Evolutionary conservation across 2,888 invertebrate genomes (phyloP).

Genomic region (Mesoligia furuncula): DNA sequence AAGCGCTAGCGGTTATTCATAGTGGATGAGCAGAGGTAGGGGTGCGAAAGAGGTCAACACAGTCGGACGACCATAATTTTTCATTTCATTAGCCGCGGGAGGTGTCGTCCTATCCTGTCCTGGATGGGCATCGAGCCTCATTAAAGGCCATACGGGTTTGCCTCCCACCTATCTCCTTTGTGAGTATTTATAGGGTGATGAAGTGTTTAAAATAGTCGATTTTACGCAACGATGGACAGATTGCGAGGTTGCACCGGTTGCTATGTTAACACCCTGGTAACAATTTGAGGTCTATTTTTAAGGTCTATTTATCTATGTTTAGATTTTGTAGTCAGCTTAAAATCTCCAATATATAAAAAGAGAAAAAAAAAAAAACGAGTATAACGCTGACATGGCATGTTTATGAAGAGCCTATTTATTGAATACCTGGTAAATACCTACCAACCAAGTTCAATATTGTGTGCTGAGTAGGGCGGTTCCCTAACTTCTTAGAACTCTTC

Average conservation of each 20-base stretch:
- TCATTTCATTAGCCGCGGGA: constrained; percentile 85
- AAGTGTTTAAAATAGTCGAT: constrained; percentile 48
- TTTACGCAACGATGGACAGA: constrained; percentile 33
- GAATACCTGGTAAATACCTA: not conserved
- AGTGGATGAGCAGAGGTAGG: constrained; percentile 77
- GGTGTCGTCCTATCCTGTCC: constrained; percentile 78
- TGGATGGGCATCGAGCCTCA: constrained; percentile 82
- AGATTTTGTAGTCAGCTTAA: not conserved
- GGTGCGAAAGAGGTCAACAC: constrained; percentile 86
- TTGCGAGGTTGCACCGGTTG: constrained; percentile 2
- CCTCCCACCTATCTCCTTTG: constrained; percentile 68
- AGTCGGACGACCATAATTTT: constrained; percentile 86
- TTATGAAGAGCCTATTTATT: not conserved
- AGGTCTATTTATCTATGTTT: too few relatives aligned
- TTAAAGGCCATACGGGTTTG: constrained; percentile 73
- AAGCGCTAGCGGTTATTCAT: constrained; percentile 75
- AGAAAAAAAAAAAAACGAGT: too few relatives aligned
- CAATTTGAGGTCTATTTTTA: not conserved
- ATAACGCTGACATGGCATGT: not conserved
- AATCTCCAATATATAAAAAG: not conserved
- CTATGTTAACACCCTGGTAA: constrained; percentile 22
- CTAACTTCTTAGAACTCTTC: constrained; percentile 4
- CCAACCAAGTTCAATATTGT: not conserved
- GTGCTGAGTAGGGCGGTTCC: not conserved
- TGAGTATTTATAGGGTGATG: constrained; percentile 56